Conservation (phyloP, 2,113 vertebrate genomes). For the Tupaia chinensis region DNA sequence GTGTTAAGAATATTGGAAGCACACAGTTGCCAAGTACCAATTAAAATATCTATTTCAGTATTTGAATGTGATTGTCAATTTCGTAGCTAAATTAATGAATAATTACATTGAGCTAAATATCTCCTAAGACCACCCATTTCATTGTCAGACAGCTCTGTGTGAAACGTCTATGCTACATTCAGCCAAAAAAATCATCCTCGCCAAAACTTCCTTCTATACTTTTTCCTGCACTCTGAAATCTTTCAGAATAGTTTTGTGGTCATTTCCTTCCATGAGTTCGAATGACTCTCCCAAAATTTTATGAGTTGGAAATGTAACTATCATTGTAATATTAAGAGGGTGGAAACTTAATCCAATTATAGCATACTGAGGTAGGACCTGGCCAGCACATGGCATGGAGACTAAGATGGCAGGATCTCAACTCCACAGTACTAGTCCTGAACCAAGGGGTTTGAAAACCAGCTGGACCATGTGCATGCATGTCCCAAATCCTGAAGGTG, state of each 20-base stretch:
- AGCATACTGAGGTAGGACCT: no score
- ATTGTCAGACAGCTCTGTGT: background rate
- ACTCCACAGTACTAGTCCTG: no score
- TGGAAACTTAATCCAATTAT: no score
- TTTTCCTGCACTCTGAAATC: background rate
- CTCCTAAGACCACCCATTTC: background rate
- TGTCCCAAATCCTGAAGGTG: no score
- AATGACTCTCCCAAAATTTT: background rate
- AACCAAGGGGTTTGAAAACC: no score
- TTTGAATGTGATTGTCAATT: conserved; percentile 12
- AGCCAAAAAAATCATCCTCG: no score
- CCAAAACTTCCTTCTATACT: background rate
- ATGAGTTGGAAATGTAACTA: no score
- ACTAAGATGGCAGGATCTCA: no score
- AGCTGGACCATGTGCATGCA: no score
- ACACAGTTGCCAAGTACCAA: background rate
- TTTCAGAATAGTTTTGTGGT: background rate
- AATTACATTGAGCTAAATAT: background rate
- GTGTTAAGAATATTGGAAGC: background rate
- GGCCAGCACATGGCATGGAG: no score
- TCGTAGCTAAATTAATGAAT: background rate
- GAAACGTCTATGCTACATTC: background rate
- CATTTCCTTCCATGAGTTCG: background rate
- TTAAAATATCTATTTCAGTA: background rate
- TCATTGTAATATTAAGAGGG: no score